Evolutionary conservation across 2,113 vertebrate genomes (phyloP), one percentile per base, ranked within the genome.

Genomic region (Patagioenas fasciata): DNA sequence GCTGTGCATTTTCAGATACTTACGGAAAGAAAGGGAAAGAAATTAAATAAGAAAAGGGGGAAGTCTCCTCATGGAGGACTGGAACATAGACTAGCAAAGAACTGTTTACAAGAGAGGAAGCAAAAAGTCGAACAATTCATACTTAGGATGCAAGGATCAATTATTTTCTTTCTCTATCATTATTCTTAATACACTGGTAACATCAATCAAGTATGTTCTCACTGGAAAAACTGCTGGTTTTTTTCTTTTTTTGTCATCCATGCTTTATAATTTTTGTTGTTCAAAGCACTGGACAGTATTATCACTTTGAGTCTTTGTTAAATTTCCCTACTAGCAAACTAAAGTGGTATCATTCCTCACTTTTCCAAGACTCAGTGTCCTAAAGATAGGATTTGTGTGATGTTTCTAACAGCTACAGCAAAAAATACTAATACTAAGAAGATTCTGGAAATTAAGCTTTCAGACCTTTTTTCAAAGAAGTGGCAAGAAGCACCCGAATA

Each of bases 1-100:
- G 83, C 74, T 93, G 51, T 54, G 32, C 86, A 40, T 92, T 94
- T 89, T 67, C 65, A 92, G 82, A 72, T 81, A 80, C 61, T 75
- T 85, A 66, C 11, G 74, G 65, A 80, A 91, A 71, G 78, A 66
- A 87, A 73, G 9, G 5, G 38, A 95, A 91, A 70, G 13, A 75
- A 75, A 67, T 10, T 32, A 44, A 69, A 64, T 61, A 50, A 61
- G 19, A 62, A 62, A 75, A 91, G 88, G 50, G 8, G 13, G 57
- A 83, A 66, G n/a, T 54, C 50, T 80, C 82, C 32, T 64, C 20
- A 31, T 36, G 72, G 32, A 91, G 38, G 85, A 79, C 64, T 73
- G n/a, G 50, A 94, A 80, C 50, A 18, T 26, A 70, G 69, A 53
- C n/a, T 85, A 85, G 81, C 65, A 93, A 95, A 86, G 18, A 57